Base-by-base conservation (phyloP, 2,797 vertebrate genomes). In the Xerus rutilus region DNA sequence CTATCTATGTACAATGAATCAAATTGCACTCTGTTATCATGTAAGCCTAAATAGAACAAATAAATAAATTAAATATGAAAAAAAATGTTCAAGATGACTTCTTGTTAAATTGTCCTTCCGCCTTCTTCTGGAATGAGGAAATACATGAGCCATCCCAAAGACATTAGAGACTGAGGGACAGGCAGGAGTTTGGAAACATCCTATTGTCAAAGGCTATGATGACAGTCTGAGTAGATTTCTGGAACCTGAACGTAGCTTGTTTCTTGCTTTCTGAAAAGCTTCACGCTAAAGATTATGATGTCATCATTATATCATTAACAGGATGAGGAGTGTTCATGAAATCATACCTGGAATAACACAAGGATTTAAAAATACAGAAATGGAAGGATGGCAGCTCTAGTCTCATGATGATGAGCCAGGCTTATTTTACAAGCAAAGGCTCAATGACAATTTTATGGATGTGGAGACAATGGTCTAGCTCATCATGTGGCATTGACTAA, bases 101-200 rank as follows among this genome's bases (percentile, higher is more conserved):
- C 17, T 59, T 69, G 82, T 57, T 67, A 85, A 62, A 83, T 20
- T 25, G 43, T 30, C 83, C 54, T 82, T 83, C 85, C 20, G 2
- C 86, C 92, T 76, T 54, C 94, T 85, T 32, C 82, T 81, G 96
- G 94, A 95, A 94, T 95, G 93, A 97, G 86, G 90, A 79, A 93
- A 67, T 87, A 5, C 23, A 39, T 52, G 72, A 98, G n/a, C 62
- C 74, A 90, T 49, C 86, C 78, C 92, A 32, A 32, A 86, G 87
- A 79, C 39, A 91, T 43, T 67, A 32, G 35, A 84, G 17, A 39
- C 52, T 57, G 45, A 77, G 82, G 25, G 32, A 20, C 14, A 85
- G 49, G 39, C 67, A 91, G 79, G 95, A 67, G 54, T 90, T 76
- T 91, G 89, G 72, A 81, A 96, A 89, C 59, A 23, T 57, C 32